These are phyloP conservation scores for Acrocyrtus sp. DNA, from an alignment of 2,888 invertebrate genomes.

Conservation along the genomic window DNA sequence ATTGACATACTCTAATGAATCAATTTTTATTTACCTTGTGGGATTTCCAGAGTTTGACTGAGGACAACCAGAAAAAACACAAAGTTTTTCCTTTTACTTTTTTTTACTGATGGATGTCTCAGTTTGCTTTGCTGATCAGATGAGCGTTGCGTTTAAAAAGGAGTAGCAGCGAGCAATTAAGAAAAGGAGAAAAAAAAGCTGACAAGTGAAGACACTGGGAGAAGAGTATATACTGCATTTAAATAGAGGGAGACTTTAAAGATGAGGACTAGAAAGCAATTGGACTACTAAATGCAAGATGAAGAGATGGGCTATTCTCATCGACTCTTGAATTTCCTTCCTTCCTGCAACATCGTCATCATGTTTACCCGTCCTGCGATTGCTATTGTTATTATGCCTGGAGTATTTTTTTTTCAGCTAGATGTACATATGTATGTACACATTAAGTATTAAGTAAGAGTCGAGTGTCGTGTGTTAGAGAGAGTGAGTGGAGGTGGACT, in stretches of 20 bases:
- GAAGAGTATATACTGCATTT: constrained; percentile 6
- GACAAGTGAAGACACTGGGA: constrained; percentile 29
- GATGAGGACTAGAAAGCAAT: constrained; percentile 47
- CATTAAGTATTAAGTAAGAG: too few species aligned
- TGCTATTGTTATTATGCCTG: constrained; percentile 47
- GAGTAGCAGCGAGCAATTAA: too few species aligned
- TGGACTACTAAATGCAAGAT: constrained; percentile 44
- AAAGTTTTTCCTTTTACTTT: not conserved
- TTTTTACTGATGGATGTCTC: too few species aligned
- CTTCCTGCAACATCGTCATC: constrained; percentile 53
- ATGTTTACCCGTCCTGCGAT: constrained; percentile 41
- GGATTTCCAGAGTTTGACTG: too few species aligned
- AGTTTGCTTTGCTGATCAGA: too few species aligned
- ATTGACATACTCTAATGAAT: too few species aligned
- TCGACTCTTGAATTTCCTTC: constrained; percentile 52
- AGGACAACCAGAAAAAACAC: not conserved
- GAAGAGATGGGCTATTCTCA: constrained; percentile 37
- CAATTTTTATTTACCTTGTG: too few species aligned
- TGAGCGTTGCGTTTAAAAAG: too few species aligned
- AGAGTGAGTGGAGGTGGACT: too few species aligned
- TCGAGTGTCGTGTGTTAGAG: too few species aligned
- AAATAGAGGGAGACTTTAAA: constrained; percentile 35
- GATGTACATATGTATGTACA: too few species aligned
- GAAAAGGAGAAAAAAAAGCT: constrained; percentile 2
- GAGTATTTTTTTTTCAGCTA: too few species aligned